Evolutionary conservation across 2,113 vertebrate species (phyloP).

Genomic region (Cinclus mexicanus): DNA sequence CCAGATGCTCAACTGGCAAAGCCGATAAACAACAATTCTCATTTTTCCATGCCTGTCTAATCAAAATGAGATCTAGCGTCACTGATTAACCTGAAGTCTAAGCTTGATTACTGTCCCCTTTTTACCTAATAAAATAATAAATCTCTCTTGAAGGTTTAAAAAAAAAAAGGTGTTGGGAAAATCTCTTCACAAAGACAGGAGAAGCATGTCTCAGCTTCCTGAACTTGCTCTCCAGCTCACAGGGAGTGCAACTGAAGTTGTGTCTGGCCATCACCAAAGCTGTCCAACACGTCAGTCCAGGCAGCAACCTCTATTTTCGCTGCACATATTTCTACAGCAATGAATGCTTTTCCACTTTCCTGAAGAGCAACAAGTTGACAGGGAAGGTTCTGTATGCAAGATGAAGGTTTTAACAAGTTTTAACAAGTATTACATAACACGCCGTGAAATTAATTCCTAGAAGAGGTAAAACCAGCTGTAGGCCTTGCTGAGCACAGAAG

Average conservation of each 20-base stretch:
- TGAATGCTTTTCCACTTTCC: not conserved
- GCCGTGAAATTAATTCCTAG: not conserved
- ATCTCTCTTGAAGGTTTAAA: not conserved
- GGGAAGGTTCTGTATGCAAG: not conserved
- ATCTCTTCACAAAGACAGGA: not conserved
- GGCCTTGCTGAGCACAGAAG: not conserved
- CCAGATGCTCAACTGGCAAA: conserved; percentile 28
- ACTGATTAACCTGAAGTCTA: not conserved
- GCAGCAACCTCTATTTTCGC: not conserved
- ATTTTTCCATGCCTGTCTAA: not conserved
- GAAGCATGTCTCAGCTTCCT: not conserved
- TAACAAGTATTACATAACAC: not conserved
- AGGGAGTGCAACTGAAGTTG: not conserved
- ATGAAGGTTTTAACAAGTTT: not conserved
- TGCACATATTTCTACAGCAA: not conserved
- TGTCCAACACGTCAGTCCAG: not conserved
- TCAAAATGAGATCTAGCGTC: not conserved
- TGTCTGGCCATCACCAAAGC: not conserved
- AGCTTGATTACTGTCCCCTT: not conserved
- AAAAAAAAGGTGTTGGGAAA: not conserved
- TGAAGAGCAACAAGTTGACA: not conserved
- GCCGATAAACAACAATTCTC: not conserved
- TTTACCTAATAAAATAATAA: not conserved
- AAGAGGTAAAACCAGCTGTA: not conserved
- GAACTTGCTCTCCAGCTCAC: not conserved